Percentiles rank a stretch among this genome's conserved stretches.
Conservation (phyloP, 2,797 vertebrate species). For the Peromyscus aztecus region DNA sequence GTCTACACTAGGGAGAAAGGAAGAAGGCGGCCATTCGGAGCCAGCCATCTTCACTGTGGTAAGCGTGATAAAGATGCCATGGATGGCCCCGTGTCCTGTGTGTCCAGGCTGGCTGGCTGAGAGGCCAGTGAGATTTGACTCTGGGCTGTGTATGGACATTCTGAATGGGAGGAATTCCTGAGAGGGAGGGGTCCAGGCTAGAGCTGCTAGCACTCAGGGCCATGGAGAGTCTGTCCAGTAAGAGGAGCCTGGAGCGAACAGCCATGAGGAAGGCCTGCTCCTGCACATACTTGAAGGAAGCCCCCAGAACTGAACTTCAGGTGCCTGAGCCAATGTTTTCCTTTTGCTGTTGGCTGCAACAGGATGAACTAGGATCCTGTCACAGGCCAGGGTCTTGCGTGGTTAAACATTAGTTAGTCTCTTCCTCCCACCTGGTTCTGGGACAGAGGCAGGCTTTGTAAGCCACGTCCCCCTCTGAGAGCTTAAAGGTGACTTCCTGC, state of each 20-base stretch:
- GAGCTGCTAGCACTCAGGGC: neutral
- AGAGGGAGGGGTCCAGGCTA: neutral
- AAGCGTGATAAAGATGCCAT: neutral
- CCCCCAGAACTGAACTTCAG: neutral
- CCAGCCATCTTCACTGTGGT: rapidly evolving
- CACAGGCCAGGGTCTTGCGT: neutral
- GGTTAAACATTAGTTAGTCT: neutral
- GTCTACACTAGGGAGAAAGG: conserved; percentile 77
- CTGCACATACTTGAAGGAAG: neutral
- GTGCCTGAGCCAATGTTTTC: neutral
- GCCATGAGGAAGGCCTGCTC: neutral
- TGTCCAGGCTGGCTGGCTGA: conserved; percentile 25
- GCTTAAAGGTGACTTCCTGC: neutral
- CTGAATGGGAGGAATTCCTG: neutral
- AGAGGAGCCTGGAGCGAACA: neutral
- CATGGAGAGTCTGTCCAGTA: neutral
- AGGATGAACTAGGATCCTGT: neutral
- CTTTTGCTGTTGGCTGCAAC: neutral
- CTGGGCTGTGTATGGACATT: neutral
- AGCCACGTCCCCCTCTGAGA: neutral
- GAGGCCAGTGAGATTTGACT: neutral
- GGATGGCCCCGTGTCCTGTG: neutral
- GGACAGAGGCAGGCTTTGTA: neutral
- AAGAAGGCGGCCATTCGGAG: neutral
- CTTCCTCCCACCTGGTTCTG: neutral